A percentile compares a stretch with the other conserved stretches of the same genome.
Conservation (phyloP, 2,888 invertebrate genomes). For the Pachycephus smyrnensis region DNA sequence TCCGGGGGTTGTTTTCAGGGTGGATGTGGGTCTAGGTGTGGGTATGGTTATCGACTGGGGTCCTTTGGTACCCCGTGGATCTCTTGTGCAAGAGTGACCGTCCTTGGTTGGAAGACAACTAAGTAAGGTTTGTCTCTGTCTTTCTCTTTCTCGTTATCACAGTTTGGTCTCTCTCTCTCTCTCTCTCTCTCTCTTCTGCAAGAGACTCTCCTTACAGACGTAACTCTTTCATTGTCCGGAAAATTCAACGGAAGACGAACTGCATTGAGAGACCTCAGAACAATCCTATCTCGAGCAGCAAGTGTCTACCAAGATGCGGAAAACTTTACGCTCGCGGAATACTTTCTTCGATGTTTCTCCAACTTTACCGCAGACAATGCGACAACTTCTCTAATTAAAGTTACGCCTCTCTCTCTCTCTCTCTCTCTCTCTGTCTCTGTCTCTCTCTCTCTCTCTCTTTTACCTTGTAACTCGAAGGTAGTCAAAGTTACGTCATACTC, state of each 20-base stretch:
- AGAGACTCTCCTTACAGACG: too few species aligned
- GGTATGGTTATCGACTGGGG: too few species aligned
- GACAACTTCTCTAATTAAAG: constrained; percentile 64
- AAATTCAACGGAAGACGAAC: constrained; percentile 7
- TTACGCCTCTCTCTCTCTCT: constrained; percentile 41
- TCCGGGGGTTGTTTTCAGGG: too few species aligned
- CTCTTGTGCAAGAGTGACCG: too few species aligned
- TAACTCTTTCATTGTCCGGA: constrained; percentile 3
- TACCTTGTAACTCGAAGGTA: background rate
- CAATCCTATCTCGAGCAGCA: constrained; percentile 45
- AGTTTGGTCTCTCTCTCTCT: too few species aligned
- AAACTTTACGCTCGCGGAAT: constrained; percentile 27
- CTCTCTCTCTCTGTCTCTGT: constrained; percentile 9
- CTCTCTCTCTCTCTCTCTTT: constrained; percentile 9
- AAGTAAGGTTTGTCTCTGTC: too few species aligned
- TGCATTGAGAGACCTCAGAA: constrained; percentile 28
- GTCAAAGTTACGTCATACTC: too few species aligned
- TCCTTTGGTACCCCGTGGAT: too few species aligned
- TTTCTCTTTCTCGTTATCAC: too few species aligned
- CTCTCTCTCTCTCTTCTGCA: too few species aligned
- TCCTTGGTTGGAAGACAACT: too few species aligned
- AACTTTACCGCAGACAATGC: constrained; percentile 52
- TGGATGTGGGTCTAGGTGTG: too few species aligned
- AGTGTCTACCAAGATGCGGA: constrained; percentile 26
- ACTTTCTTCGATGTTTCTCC: constrained; percentile 47